Evolutionary conservation across 2,113 vertebrate genomes (phyloP), one percentile per base, ranked within the genome.

Genomic region (Leucopsar rothschildi): DNA sequence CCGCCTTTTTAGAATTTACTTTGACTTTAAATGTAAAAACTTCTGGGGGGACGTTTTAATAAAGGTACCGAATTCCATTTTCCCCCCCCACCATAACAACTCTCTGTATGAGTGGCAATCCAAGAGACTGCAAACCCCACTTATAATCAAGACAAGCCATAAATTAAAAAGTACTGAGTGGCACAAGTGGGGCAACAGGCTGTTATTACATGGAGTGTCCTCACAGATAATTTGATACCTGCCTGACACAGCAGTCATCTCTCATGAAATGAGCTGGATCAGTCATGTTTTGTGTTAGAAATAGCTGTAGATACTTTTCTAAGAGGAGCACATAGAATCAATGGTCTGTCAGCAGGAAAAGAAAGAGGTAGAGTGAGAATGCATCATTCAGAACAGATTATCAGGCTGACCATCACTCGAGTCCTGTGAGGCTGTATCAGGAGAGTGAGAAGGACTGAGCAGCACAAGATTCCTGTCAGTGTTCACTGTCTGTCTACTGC

Each of bases 1-100:
- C 83, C 81, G 76, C 83, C 81, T 87, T 84, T 92, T 86, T 21
- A 91, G 85, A 93, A 91, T 16, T 55, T 42, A 86, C 91, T 93
- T 85, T 49, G 66, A 93, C 82, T 91, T 88, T 9, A 71, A 86
- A 86, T 75, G 50, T 60, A 86, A 75, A 80, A 82, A 76, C 45
- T 66, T 39, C 25, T 10, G 49, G 10, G 39, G 44, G 28, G 11
- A 31, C 23, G 40, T 80, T 69, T 61, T 40, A 80, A 91, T 91
- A 70, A 11, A 68, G 39, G 40, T 37, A 75, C 35, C 16, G 52
- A 69, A 59, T 59, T 69, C 4, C 29, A 37, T 9, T 12, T 53
- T 39, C 9, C 0, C 11, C 10, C 33, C 16, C 11, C n/a, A 19
- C 49, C 16, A 12, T 10, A 72, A n/a, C 1, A 10, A 14, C 23